Evolutionary conservation across 2,113 vertebrate genomes (phyloP).

Genomic region (Eupsittula cactorum): DNA sequence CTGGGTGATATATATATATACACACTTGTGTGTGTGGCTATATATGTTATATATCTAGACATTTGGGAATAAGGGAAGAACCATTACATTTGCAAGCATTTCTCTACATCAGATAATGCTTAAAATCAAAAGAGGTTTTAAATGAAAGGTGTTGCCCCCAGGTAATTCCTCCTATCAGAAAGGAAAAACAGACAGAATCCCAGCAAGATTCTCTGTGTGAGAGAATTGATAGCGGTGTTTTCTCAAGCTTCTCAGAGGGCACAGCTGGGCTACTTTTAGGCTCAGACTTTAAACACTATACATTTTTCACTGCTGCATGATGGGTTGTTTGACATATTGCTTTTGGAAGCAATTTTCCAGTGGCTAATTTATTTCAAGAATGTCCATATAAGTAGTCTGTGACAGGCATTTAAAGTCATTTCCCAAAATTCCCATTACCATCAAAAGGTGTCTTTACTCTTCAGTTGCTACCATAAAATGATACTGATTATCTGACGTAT

Average conservation of each 20-base stretch:
- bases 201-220: not conserved
- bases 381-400: not conserved
- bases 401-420: not conserved
- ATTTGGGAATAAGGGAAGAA: not conserved
- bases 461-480: not conserved
- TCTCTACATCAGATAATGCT: not conserved
- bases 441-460: not conserved
- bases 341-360: slow-evolving; percentile 26
- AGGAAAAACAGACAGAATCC: not conserved
- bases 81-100: not conserved
- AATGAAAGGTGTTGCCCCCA: not conserved
- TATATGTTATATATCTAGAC: not conserved
- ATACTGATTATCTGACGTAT: not conserved
- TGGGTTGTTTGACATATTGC: not conserved
- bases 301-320: not conserved
- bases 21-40: not conserved
- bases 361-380: not conserved
- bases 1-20: not conserved
- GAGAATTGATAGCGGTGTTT: not conserved
- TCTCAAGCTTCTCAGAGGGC: not conserved
- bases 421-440: slow-evolving; percentile 19
- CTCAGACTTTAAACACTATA: not conserved
- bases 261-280: not conserved
- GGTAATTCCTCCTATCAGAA: not conserved
- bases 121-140: not conserved